Evolutionary conservation across 2,888 invertebrate genomes (phyloP), one percentile per base, ranked within the genome.

Genomic region (Trichopoda pennipes): DNA sequence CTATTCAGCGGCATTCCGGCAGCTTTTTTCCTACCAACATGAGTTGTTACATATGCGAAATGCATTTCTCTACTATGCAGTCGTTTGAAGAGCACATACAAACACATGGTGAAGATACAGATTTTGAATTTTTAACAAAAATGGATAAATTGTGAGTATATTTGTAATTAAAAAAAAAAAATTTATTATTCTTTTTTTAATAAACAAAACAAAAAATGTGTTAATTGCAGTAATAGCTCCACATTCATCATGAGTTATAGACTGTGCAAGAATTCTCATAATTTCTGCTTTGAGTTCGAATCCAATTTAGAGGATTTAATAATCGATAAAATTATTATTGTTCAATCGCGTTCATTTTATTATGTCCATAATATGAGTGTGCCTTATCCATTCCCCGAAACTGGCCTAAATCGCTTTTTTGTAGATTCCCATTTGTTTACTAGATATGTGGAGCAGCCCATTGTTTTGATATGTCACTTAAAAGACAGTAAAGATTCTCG

Each of bases 341-440:
- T 90, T 21, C 87, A 89, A 84, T 86, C 87, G 3, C 86, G 87
- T 12, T 85, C 87, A 21, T 87, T 90, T 74, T 87, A 86, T 49
- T 90, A 89, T 84, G 86, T 90, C 0, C 83, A 88, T 66, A 87
- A 88, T 58, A 79, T 84, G 3, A 85, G 80, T 0, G 81, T 89
- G 42, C 90, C 90, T 0, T 80, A 87, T 63, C 76, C 81, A n/a
- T 75, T 88, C 35, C 42, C 84, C 0, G 70, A 55, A 53, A 86
- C 75, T 72, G 86, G 87, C 0, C 77, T 84, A n/a, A 63, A 87
- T 21, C 73, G 82, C 14, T 89, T 90, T 79, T 88, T 86, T 82
- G 88, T 90, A 12, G 89, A 90, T 77, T 88, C 88, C 10, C 89
- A 90, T 81, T 84, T 89, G 8, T 90, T 90, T 70, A 86, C 86